These are phyloP conservation scores for Sussaba pulchella DNA, from an alignment of 2,888 invertebrate genomes.

Conservation along the genomic window DNA sequence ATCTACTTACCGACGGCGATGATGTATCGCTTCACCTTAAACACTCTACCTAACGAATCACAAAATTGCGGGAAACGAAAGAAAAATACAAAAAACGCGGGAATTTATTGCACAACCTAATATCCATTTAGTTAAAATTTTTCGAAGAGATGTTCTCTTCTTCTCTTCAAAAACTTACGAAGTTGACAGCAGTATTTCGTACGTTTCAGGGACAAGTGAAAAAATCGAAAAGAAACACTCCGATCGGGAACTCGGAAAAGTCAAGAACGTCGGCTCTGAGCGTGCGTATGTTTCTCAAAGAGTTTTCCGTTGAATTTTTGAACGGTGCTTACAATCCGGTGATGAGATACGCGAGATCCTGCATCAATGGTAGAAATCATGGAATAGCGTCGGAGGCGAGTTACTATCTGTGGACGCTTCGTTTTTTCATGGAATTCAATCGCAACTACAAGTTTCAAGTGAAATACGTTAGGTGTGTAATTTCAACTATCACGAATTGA, in stretches of 20 bases:
- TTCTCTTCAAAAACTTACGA: background rate
- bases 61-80: too few relatives aligned
- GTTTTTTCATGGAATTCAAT: conserved; percentile 99
- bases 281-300: conserved; percentile 95
- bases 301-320: conserved; percentile 97
- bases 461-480: conserved; percentile 92
- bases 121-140: too few relatives aligned
- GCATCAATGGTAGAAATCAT: conserved; percentile 86
- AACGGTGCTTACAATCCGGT: conserved; percentile 96
- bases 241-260: conserved; percentile 87
- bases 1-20: too few relatives aligned
- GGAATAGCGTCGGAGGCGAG: conserved; percentile 95
- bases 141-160: too few relatives aligned
- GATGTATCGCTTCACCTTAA: too few relatives aligned
- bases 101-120: too few relatives aligned
- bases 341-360: conserved; percentile 94
- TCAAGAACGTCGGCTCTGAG: conserved; percentile 95
- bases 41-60: too few relatives aligned
- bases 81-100: too few relatives aligned
- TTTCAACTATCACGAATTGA: background rate
- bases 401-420: conserved; percentile 96
- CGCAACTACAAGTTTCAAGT: conserved; percentile 94
- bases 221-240: conserved; percentile 91
- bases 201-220: conserved; percentile 86
- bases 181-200: background rate